Percentiles rank a stretch among this genome's conserved stretches.
Conservation (phyloP, 2,888 invertebrate genomes). For the Schrankia costaestrigalis region DNA sequence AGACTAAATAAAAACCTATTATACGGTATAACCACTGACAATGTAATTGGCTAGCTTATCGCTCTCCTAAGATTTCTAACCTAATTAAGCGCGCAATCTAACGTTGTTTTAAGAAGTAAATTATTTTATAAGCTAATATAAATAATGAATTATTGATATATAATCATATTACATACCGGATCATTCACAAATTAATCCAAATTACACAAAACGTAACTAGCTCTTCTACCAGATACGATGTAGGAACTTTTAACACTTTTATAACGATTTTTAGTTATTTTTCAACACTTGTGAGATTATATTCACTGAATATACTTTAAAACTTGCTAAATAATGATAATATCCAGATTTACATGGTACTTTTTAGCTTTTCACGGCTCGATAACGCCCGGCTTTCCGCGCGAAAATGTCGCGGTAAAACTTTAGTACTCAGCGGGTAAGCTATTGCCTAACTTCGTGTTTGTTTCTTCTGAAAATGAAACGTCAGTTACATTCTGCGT, state of each 20-base stretch:
- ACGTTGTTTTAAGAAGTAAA: constrained; percentile 26
- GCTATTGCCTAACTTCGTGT: constrained; percentile 68
- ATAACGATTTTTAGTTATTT: constrained; percentile 37
- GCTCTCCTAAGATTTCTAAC: constrained; percentile 73
- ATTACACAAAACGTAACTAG: constrained; percentile 59
- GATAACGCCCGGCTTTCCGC: constrained; percentile 81
- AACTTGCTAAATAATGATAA: constrained; percentile 34
- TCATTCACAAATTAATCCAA: constrained; percentile 74
- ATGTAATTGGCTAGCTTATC: constrained; percentile 73
- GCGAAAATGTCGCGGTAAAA: constrained; percentile 81
- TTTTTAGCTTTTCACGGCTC: constrained; percentile 77
- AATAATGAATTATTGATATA: constrained; percentile 38
- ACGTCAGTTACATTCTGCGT: constrained; percentile 47
- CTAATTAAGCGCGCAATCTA: constrained; percentile 57
- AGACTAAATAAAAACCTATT: constrained; percentile 36
- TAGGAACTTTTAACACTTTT: constrained; percentile 42
- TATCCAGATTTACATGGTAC: constrained; percentile 50
- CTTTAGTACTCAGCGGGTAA: constrained; percentile 53
- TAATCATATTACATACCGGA: constrained; percentile 60
- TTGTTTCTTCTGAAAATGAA: constrained; percentile 74
- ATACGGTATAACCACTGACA: constrained; percentile 50
- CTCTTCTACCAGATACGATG: constrained; percentile 50
- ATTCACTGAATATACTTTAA: constrained; percentile 45
- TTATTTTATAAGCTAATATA: constrained; percentile 25
- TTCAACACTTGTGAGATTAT: constrained; percentile 39